These are phyloP conservation scores for Nudaria mundana DNA, from an alignment of 2,888 invertebrate genomes.

Conservation along the genomic window DNA sequence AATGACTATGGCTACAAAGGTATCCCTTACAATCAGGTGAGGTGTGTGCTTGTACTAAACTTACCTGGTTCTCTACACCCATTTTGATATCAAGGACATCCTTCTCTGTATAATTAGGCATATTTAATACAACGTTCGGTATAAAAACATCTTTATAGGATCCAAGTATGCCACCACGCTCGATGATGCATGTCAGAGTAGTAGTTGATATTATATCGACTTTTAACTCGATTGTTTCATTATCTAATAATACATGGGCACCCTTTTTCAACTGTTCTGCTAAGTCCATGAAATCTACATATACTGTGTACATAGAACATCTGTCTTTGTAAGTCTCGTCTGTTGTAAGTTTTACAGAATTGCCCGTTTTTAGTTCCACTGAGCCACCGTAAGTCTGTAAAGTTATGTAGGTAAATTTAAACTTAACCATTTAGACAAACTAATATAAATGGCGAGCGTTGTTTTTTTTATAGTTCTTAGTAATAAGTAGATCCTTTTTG, in stretches of 20 bases:
- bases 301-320: constrained; percentile 78
- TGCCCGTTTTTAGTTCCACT: constrained; percentile 65
- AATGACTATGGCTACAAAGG: too few species aligned
- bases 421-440: too few species aligned
- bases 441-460: too few species aligned
- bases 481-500: too few species aligned
- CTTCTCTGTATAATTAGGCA: constrained; percentile 62
- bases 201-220: constrained; percentile 78
- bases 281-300: constrained; percentile 77
- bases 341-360: constrained; percentile 73
- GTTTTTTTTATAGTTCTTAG: too few species aligned
- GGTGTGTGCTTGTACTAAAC: too few species aligned
- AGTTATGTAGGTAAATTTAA: too few species aligned
- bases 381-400: constrained; percentile 57
- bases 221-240: constrained; percentile 88
- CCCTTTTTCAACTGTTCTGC: constrained; percentile 74
- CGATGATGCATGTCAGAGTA: constrained; percentile 65
- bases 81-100: constrained; percentile 60
- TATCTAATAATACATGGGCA: constrained; percentile 75
- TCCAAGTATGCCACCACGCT: constrained; percentile 62
- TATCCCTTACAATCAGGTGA: too few species aligned
- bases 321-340: constrained; percentile 79
- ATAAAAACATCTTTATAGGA: constrained; percentile 68
- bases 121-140: constrained; percentile 59
- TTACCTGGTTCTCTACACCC: constrained; percentile 61